Evolutionary conservation across 2,888 invertebrate genomes (phyloP), one percentile per base, ranked within the genome.

Genomic region (Gymnoscelis rufifasciata): DNA sequence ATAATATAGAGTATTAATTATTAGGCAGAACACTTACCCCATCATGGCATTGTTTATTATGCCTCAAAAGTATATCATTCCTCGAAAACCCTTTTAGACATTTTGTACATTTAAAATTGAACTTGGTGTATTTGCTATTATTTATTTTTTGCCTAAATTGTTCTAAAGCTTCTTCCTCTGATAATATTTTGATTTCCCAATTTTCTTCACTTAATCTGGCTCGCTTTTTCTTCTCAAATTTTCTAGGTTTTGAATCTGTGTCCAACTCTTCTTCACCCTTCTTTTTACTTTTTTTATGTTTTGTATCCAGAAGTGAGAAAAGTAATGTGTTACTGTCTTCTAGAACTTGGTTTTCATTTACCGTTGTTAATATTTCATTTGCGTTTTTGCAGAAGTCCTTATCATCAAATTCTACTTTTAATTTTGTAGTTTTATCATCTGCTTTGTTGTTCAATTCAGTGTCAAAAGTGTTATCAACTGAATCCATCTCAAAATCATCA

Each of bases 31-130:
- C 19, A 29, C 46, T 57, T 66, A 86, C 86, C 74, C 78, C 71
- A 60, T 62, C 65, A 58, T 87, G 86, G 24, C 77, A 66, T 12
- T 78, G 54, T 24, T 68, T 62, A 1, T 54, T 57, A 57, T 87
- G 87, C 30, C 86, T 62, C 6, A 68, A 62, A 7, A 82, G 47
- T 64, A 83, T 86, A 19, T 80, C 74, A 28, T 74, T 71, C 45
- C 80, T 83, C 0, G 83, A 81, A 43, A 86, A 87, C 0, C 80
- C 74, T 56, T 77, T 83, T 31, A 75, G 77, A 50, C 87, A 87
- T 33, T 78, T 71, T 0, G 57, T 59, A 55, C 87, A 87, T 55
- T 83, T 82, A 47, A 59, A 78, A 0, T 0, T 82, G 75, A 6
- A 66, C 54, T 36, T 69, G 37, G 63, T 82, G 81, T 48, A 66